Percentiles rank a stretch among this genome's conserved stretches.
Evolutionary conservation across 1,140 invertebrate species (phyloP).

Genomic region (Zaprionus davidi): DNA sequence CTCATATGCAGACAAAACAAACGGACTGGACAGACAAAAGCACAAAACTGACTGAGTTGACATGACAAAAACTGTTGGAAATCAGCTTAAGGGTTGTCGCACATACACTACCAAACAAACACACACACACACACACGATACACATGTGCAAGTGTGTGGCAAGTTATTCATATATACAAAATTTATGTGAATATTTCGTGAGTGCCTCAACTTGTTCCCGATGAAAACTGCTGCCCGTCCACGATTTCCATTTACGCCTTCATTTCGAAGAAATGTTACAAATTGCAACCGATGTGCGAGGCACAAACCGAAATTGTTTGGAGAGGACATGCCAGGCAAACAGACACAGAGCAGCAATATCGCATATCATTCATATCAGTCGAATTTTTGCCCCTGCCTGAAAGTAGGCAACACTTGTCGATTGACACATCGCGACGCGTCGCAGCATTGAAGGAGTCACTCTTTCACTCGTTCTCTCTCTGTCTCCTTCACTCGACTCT

Average conservation of each 20-base stretch:
- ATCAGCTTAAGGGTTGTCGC: conserved; percentile 56
- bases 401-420: conserved; percentile 55
- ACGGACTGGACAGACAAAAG: conserved; percentile 50
- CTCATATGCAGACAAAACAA: conserved; percentile 11
- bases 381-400: conserved; percentile 41
- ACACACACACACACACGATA: conserved; percentile 26
- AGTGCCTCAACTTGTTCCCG: conserved; percentile 39
- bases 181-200: conserved; percentile 73
- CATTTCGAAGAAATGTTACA: conserved; percentile 31
- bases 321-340: background rate
- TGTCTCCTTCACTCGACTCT: background rate
- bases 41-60: conserved; percentile 52
- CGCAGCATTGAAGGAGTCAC: background rate
- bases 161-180: conserved; percentile 49
- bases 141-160: conserved; percentile 42
- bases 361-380: background rate
- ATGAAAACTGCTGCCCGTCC: conserved; percentile 28
- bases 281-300: conserved; percentile 17
- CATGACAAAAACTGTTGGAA: conserved; percentile 61
- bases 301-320: conserved; percentile 8
- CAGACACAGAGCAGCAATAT: conserved; percentile 9
- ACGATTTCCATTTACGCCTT: conserved; percentile 5
- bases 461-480: background rate
- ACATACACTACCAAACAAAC: conserved; percentile 31
- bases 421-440: background rate